Base-by-base conservation (phyloP, 2,888 invertebrate species). In the Silvanus unidentatus region DNA sequence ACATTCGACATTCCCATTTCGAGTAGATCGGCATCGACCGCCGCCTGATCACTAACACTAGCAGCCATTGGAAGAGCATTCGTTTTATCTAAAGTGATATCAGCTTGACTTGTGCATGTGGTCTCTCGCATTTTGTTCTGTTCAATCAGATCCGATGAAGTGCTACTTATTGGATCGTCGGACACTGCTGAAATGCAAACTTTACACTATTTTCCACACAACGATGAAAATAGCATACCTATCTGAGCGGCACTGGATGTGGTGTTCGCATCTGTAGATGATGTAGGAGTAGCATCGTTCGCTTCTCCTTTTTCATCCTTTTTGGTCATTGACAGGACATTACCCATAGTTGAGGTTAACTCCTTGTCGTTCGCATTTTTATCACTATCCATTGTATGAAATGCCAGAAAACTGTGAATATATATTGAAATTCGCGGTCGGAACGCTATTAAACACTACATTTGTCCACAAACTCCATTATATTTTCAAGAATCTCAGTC, bases 101-200 rank as follows among this genome's bases (percentile, higher is more conserved):
- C 34, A n/a, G 35, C 27, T 32, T 39, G 37, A 28, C 15, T 49
- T 29, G 44, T 35, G 36, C 43, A 43, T 38, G 40, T 16, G 5
- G 47, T 30, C 43, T 56, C 52, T 28, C 44, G 44, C 10, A 50
- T 22, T 32, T 44, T 46, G 13, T 15, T 30, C n/a, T 40, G 47
- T n/a, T 60, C 63, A 42, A 53, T 46, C 15, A 43, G 46, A 48
- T 65, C 65, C 28, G 62, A 60, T 15, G 70, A 70, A 12, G 70
- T 70, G 43, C 71, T 71, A 46, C 69, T 70, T 36, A 70, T 70
- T 3, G 69, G 66, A 54, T 71, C 66, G 49, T 70, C 69, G 36
- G 59, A 53, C 34, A 55, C 62, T 64, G 38, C 29, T 32, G n/a
- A 8, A 11, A 12, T 32, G 5, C 12, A 12, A 8, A 3, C n/a